phyloP scores from a whole-genome alignment of 2,797 vertebrate species.

The Bryconaethiops microstoma region DNA sequence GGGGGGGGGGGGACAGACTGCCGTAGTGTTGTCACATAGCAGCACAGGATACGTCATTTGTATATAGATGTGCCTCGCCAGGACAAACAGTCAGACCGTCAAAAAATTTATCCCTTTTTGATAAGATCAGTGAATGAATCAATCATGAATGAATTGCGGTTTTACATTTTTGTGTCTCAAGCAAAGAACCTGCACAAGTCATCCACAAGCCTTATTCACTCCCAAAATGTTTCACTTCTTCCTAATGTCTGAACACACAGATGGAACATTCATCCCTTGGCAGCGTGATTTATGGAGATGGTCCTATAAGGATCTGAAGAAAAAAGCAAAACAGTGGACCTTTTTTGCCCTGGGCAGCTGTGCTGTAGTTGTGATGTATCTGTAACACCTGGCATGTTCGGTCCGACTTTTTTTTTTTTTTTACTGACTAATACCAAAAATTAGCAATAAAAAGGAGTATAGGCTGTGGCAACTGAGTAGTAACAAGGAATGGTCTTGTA shows the following conservation, averaged over 20 bases:
- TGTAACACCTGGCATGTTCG: not conserved
- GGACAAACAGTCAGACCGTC: constrained; percentile 56
- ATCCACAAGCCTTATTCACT: constrained; percentile 37
- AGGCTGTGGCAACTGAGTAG: too few relatives aligned
- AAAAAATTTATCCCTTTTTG: constrained; percentile 50
- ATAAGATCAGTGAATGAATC: constrained; percentile 70
- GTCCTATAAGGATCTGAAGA: not conserved
- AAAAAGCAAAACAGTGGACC: constrained; percentile 14
- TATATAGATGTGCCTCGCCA: constrained; percentile 32
- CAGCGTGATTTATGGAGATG: constrained; percentile 3
- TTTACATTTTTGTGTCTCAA: constrained; percentile 61
- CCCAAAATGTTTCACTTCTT: constrained; percentile 39
- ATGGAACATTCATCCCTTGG: constrained; percentile 26
- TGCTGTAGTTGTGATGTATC: not conserved
- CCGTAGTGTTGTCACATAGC: constrained; percentile 18
- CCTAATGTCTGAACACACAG: constrained; percentile 36
- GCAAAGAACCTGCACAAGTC: constrained; percentile 22
- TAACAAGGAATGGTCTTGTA: too few relatives aligned
- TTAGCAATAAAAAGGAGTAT: too few relatives aligned
- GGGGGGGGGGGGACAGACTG: not conserved
- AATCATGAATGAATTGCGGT: constrained; percentile 66
- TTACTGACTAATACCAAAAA: too few relatives aligned
- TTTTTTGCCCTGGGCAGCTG: not conserved
- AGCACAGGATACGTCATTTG: constrained; percentile 37
- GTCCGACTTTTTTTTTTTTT: too few relatives aligned